These are phyloP conservation scores for Lutjanus erythropterus DNA, from an alignment of 2,113 vertebrate species.

Conservation along the genomic window DNA sequence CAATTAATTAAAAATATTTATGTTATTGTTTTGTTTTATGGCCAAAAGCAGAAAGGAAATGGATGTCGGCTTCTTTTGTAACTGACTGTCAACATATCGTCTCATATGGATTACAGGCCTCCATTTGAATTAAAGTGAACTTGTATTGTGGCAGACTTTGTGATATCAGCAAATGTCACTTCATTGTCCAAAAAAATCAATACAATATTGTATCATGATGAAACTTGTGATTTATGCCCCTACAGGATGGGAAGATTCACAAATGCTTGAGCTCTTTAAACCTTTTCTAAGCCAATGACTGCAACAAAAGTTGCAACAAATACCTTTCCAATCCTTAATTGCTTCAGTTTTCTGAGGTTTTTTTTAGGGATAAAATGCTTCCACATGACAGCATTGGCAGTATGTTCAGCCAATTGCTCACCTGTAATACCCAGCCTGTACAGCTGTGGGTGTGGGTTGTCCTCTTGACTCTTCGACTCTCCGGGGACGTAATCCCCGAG, in stretches of 20 bases:
- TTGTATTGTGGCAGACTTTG: too few relatives aligned
- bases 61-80: too few relatives aligned
- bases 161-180: too few relatives aligned
- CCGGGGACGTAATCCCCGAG: slow-evolving; percentile 98
- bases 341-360: neutral
- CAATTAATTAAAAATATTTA: too few relatives aligned
- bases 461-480: slow-evolving; percentile 89
- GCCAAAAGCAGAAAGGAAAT: too few relatives aligned
- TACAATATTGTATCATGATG: too few relatives aligned
- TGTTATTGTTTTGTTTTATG: too few relatives aligned
- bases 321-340: neutral
- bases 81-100: too few relatives aligned
- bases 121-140: too few relatives aligned
- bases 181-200: too few relatives aligned
- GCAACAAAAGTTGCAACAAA: neutral
- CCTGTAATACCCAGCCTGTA: slow-evolving; percentile 95
- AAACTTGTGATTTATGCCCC: too few relatives aligned
- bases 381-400: neutral
- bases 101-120: too few relatives aligned
- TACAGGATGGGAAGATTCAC: neutral
- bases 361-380: slow-evolving; percentile 8
- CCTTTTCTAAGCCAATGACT: neutral
- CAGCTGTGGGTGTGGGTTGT: slow-evolving; percentile 83
- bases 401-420: slow-evolving; percentile 72
- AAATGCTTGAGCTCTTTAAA: neutral